phyloP scores from a whole-genome alignment of 1,140 invertebrate genomes.

The Diorhabda elongata region DNA sequence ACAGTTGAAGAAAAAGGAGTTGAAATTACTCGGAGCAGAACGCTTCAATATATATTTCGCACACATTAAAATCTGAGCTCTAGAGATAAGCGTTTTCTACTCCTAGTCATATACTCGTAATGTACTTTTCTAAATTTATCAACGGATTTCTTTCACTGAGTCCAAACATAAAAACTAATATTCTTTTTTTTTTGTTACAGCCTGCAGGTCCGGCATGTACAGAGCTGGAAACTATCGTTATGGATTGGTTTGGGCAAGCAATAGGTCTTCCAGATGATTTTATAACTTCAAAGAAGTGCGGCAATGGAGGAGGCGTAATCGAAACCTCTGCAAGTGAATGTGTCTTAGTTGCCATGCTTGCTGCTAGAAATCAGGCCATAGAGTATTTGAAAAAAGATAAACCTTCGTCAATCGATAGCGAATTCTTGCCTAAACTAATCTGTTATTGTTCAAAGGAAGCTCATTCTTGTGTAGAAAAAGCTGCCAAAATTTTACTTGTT shows the following conservation, averaged over 20 bases:
- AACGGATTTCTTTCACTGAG: too few relatives aligned
- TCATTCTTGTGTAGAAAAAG: constrained; percentile 95
- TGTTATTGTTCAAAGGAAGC: constrained; percentile 95
- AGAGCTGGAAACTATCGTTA: constrained; percentile 92
- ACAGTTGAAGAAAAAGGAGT: too few relatives aligned
- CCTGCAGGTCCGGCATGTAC: constrained; percentile 93
- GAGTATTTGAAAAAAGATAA: constrained; percentile 65
- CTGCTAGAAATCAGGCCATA: constrained; percentile 84
- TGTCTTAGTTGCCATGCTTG: constrained; percentile 83
- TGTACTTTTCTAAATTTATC: too few relatives aligned
- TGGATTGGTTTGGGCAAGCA: constrained; percentile 97
- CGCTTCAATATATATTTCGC: too few relatives aligned
- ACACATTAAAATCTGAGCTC: too few relatives aligned
- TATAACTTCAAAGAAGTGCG: constrained; percentile 67
- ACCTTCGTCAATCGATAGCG: constrained; percentile 76
- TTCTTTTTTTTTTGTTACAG: constrained; percentile 50
- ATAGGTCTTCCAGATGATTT: constrained; percentile 86
- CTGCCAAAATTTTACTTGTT: constrained; percentile 86
- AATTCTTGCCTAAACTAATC: constrained; percentile 81
- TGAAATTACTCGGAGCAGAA: too few relatives aligned
- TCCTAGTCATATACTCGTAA: too few relatives aligned
- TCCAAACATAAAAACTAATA: neutral
- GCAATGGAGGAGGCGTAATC: constrained; percentile 86
- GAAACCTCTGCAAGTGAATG: constrained; percentile 92
- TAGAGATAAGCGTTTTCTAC: too few relatives aligned